Base-by-base conservation (phyloP, 2,888 invertebrate genomes). In the Scaptomyza polygonia region DNA sequence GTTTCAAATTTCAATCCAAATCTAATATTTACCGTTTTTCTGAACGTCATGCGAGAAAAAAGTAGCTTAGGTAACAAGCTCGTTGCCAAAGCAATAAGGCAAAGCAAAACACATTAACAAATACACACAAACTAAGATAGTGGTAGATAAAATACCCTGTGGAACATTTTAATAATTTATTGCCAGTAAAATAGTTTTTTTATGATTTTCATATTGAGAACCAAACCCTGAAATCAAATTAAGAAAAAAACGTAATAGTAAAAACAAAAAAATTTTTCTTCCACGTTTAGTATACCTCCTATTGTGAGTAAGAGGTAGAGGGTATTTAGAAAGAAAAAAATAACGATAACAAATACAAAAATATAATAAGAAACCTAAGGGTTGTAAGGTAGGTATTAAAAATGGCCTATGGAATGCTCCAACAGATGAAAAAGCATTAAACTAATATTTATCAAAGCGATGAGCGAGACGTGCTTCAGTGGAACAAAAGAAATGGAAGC, bases 381-480 rank as follows among this genome's bases (percentile, higher is more conserved):
- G 16, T 27, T n/a, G 51, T 12, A 18, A 11, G 21, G 30, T 32
- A 5, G 48, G 30, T 11, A 9, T 42, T 42, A 14, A 5, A 55
- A 62, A 55, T 48, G 55, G 45, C 77, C 74, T 67, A 72, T 63
- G 30, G 12, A 34, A 12, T 42, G 42, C 54, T 53, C 9, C 48
- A 67, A n/a, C 67, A 62, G 63, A 65, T 66, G 63, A 54, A 61
- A 78, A 79, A 59, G 85, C 81, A 86, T 84, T 84, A 88, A 86
- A 79, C 86, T 72, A 88, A 86, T 86, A 88, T 86, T 88, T 88
- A 77, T 81, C 77, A 84, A 86, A 86, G 72, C 77, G 74, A 74
- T 86, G 82, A 81, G 73, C 65, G 72, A 74, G 75, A 79, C 72
- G 75, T 76, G 78, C 86, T 83, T 70, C 48, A 86, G 58, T 58